Evolutionary conservation across 1,140 invertebrate species (phyloP).

Genomic region (Drosophila willistoni): DNA sequence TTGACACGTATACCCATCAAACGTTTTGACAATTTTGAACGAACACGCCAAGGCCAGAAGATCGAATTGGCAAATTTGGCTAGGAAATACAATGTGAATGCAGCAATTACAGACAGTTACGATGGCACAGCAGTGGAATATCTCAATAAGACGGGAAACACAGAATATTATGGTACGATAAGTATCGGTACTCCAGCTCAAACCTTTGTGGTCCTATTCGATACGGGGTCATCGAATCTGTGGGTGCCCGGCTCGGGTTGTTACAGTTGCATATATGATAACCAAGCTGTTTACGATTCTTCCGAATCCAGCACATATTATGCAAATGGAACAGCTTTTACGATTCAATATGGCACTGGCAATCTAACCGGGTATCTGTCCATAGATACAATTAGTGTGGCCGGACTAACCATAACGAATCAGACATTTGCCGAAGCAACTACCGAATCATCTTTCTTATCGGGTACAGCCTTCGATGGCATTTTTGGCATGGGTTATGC

Average conservation of each 20-base stretch:
- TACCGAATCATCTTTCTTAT: constrained; percentile 95
- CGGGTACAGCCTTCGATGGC: constrained; percentile 97
- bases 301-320: constrained; percentile 91
- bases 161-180: constrained; percentile 98
- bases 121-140: constrained; percentile 19
- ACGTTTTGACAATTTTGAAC: background rate
- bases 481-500: constrained; percentile 96
- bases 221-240: constrained; percentile 98
- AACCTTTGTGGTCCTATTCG: constrained; percentile 97
- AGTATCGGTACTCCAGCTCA: constrained; percentile 96
- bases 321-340: constrained; percentile 94
- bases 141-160: constrained; percentile 74
- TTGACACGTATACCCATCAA: constrained; percentile 34
- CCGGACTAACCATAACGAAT: constrained; percentile 87
- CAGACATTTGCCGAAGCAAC: constrained; percentile 99
- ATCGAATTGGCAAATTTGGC: constrained; percentile 15
- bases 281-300: constrained; percentile 92
- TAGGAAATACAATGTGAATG: constrained; percentile 21
- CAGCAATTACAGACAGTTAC: background rate
- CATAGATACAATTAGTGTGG: constrained; percentile 90
- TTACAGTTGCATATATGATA: constrained; percentile 92
- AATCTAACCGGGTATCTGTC: constrained; percentile 97
- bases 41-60: constrained; percentile 7
- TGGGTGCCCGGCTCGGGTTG: constrained; percentile 99
- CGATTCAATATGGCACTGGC: constrained; percentile 97